These are phyloP conservation scores for Channallabes apus DNA, from an alignment of 2,797 vertebrate species.

Conservation along the genomic window DNA sequence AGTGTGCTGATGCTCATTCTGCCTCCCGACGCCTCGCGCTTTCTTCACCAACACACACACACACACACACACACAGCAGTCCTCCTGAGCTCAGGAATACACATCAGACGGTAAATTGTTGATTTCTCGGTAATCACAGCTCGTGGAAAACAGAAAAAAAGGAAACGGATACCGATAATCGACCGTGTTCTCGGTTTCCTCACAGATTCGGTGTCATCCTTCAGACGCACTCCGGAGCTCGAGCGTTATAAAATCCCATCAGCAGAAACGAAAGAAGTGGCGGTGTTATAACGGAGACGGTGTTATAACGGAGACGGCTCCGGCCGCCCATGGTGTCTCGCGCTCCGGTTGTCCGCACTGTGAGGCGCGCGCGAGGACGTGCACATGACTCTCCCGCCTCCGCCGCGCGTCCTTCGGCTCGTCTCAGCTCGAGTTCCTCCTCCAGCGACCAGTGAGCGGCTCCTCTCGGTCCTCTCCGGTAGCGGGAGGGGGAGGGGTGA, in stretches of 20 bases:
- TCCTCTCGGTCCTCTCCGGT: constrained; percentile 62
- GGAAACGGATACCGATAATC: constrained; percentile 14
- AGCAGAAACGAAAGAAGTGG: constrained; percentile 64
- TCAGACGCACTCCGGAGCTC: constrained; percentile 65
- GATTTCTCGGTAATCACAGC: background rate
- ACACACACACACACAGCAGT: constrained; percentile 24
- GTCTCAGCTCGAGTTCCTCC: constrained; percentile 49
- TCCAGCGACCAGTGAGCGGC: constrained; percentile 58
- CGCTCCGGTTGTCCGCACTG: constrained; percentile 57
- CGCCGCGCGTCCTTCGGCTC: constrained; percentile 66
- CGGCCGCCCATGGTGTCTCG: constrained; percentile 64
- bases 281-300: constrained; percentile 64
- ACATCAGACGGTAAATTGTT: background rate
- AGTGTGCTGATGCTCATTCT: constrained; percentile 62
- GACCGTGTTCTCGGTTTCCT: constrained; percentile 49
- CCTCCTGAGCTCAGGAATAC: constrained; percentile 9
- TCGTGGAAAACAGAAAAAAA: constrained; percentile 2
- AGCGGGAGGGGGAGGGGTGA: constrained; percentile 58
- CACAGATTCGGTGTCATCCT: constrained; percentile 61
- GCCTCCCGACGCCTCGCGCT: constrained; percentile 63
- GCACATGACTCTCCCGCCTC: constrained; percentile 69
- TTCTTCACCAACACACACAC: constrained; percentile 45
- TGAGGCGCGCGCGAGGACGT: constrained; percentile 59
- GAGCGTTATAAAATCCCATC: constrained; percentile 61
- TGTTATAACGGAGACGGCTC: constrained; percentile 60